phyloP scores from a whole-genome alignment of 2,113 vertebrate species.

The Epinephelus fuscoguttatus region DNA sequence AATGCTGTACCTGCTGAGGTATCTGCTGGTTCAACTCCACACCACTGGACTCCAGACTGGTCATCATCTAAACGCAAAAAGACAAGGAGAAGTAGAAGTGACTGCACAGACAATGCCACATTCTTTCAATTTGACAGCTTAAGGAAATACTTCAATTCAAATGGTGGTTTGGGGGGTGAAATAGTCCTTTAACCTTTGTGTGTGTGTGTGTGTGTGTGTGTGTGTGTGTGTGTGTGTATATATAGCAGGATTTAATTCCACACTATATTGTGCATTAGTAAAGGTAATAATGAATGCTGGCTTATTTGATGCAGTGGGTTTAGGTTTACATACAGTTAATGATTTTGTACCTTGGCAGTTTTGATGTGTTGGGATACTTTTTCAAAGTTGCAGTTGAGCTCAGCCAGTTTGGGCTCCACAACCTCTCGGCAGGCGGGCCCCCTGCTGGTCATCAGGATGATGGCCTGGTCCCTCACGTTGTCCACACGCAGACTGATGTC shows the following conservation, averaged over 20 bases:
- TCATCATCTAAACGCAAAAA: conserved; percentile 83
- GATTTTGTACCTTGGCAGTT: conserved; percentile 88
- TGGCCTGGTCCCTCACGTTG: conserved; percentile 91
- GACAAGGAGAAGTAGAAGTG: conserved; percentile 5
- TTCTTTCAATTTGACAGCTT: background rate
- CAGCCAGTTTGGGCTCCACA: conserved; percentile 93
- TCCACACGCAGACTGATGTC: conserved; percentile 90
- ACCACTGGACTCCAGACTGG: conserved; percentile 80
- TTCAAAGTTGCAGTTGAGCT: conserved; percentile 94
- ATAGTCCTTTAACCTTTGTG: background rate
- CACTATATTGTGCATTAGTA: background rate
- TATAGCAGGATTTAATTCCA: background rate
- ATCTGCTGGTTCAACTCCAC: conserved; percentile 66
- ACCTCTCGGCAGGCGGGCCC: conserved; percentile 90
- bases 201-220: no score
- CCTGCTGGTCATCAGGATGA: conserved; percentile 91
- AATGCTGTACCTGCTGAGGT: conserved; percentile 46
- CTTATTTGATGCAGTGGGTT: background rate
- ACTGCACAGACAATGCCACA: background rate
- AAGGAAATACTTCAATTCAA: no score
- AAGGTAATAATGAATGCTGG: no score
- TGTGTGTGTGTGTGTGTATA: no score
- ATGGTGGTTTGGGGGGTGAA: no score
- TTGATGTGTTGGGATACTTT: conserved; percentile 96
- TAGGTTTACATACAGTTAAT: background rate